Percentiles rank a stretch among this genome's conserved stretches.
These are phyloP conservation scores for Morpho helenor DNA, from an alignment of 2,888 invertebrate species.

Conservation along the genomic window DNA sequence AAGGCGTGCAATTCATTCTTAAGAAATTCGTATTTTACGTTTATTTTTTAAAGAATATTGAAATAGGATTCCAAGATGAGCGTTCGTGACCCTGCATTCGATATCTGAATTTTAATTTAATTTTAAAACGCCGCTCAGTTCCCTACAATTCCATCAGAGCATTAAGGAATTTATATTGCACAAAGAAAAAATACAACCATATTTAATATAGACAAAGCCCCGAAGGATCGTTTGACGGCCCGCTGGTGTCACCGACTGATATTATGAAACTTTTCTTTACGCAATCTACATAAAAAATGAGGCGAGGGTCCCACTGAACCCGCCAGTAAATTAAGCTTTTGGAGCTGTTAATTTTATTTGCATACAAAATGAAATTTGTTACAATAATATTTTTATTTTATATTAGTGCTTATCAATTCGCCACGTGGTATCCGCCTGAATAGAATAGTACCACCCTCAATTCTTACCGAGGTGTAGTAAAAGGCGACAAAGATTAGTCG, in stretches of 20 bases:
- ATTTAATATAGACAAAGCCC: constrained; percentile 59
- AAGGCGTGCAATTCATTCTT: neutral
- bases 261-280: constrained; percentile 74
- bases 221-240: constrained; percentile 46
- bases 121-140: constrained; percentile 11
- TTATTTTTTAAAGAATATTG: constrained; percentile 3
- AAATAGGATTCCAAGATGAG: constrained; percentile 11
- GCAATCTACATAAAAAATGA: constrained; percentile 78
- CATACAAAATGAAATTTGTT: constrained; percentile 56
- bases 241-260: constrained; percentile 61
- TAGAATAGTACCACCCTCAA: too few species aligned
- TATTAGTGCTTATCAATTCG: neutral
- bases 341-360: constrained; percentile 76
- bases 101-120: constrained; percentile 19
- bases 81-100: constrained; percentile 20
- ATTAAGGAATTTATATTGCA: constrained; percentile 18
- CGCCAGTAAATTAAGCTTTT: constrained; percentile 74
- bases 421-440: too few species aligned
- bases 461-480: too few species aligned
- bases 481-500: too few species aligned
- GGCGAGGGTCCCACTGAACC: constrained; percentile 66
- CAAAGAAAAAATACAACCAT: constrained; percentile 50
- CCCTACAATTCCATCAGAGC: constrained; percentile 5
- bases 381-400: constrained; percentile 1
- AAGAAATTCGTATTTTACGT: constrained; percentile 1